Percentiles rank a stretch among this genome's conserved stretches.
phyloP scores from a whole-genome alignment of 1,140 invertebrate species.

The Papilio glaucus region DNA sequence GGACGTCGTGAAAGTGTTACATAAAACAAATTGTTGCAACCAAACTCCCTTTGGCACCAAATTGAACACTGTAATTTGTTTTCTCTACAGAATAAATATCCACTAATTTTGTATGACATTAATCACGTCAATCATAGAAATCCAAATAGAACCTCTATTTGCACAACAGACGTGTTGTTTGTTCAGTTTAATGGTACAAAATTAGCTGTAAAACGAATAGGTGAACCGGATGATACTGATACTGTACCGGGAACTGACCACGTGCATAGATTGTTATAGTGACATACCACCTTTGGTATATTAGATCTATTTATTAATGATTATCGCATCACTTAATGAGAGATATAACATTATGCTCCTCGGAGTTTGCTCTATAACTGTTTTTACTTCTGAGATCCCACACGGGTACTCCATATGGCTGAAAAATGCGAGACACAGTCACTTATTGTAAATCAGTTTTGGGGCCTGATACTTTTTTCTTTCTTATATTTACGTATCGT shows the following conservation, averaged over 20 bases:
- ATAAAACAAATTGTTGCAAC: conserved; percentile 44
- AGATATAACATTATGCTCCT: no score
- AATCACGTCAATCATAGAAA: not conserved
- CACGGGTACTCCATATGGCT: no score
- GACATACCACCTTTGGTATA: no score
- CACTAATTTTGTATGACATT: conserved; percentile 8
- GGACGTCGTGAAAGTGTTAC: conserved; percentile 51
- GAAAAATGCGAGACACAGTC: no score
- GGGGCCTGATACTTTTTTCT: no score
- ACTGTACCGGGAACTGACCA: no score
- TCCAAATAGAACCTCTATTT: not conserved
- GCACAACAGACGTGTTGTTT: not conserved
- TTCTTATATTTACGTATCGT: no score
- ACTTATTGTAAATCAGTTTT: no score
- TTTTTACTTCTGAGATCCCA: no score
- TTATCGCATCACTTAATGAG: no score
- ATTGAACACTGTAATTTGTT: not conserved
- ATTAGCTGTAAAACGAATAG: not conserved
- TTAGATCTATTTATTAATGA: no score
- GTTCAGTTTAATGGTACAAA: not conserved
- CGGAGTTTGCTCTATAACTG: no score
- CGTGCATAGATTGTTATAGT: not conserved
- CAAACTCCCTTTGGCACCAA: not conserved
- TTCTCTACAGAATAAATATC: not conserved
- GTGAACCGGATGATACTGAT: not conserved